Evolutionary conservation across 2,113 vertebrate genomes (phyloP), one percentile per base, ranked within the genome.

Genomic region (Sarotherodon lohbergeri): DNA sequence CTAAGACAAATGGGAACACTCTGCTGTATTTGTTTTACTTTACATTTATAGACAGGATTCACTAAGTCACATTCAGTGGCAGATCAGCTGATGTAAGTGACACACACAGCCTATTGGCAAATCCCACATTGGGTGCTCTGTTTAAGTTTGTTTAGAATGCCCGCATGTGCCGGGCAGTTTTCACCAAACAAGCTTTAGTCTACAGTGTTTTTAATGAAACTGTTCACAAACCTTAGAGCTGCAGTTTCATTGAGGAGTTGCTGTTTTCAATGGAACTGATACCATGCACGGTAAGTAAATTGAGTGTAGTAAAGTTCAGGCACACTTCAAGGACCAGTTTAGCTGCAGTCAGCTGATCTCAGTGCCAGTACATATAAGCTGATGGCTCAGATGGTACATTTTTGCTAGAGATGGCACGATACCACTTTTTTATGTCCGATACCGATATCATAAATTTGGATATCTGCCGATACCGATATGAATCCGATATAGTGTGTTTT

Each of bases 171-270:
- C 3, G 39, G 22, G 39, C 13, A 71, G n/a, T 27, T 68, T 71
- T 19, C 63, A 41, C n/a, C 7, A 71, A 16, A 4, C 39, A 1
- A 9, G 22, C 39, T 71, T 71, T 10, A 73, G 66, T 27, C 13
- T 0, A 27, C 2, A 10, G 22, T 2, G n/a, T 16, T 16, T 46
- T 22, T 43, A 43, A 71, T 43, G n/a, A 61, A 34, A 61, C 29
- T 27, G 39, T 9, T 13, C 22, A 0, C 56, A 16, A 59, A 59
- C 13, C 56, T 59, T 59, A 1, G 66, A n/a, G 13, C 17, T 46
- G 22, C 41, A 29, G 68, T 27, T 46, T 73, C 22, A 7, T 27
- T 73, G 13, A 17, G 22, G 41, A 17, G 41, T 9, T 48, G 22
- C 41, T 4, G 22, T 73, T 48, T 11, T 46, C 22, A 29, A 2